phyloP scores from a whole-genome alignment of 2,797 vertebrate species.

The Neomorphus geoffroyi region DNA sequence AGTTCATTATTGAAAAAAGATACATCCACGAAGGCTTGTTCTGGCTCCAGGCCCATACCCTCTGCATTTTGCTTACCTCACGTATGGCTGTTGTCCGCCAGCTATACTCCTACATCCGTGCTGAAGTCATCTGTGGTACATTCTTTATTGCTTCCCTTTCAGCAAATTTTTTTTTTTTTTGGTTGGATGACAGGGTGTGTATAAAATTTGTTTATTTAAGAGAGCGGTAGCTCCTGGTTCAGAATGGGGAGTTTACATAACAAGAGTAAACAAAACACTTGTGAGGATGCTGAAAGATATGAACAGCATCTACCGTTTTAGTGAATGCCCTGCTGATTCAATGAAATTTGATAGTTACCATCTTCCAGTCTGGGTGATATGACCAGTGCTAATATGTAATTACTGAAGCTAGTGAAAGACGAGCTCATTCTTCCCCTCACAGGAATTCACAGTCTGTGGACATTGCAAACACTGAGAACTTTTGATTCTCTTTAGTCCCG shows the following conservation, averaged over 20 bases:
- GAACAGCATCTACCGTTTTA: not conserved
- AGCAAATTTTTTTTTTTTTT: not conserved
- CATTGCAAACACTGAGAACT: not conserved
- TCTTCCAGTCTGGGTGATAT: not conserved
- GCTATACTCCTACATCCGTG: not conserved
- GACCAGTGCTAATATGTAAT: not conserved
- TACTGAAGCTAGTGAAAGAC: not conserved
- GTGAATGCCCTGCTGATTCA: not conserved
- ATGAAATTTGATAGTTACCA: not conserved
- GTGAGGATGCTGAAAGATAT: not conserved
- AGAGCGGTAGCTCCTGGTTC: not conserved
- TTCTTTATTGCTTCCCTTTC: not conserved
- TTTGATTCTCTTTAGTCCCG: not conserved
- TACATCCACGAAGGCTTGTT: conserved; percentile 32
- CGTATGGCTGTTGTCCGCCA: not conserved
- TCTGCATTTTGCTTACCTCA: conserved; percentile 31
- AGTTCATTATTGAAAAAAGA: conserved; percentile 63
- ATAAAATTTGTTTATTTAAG: not conserved
- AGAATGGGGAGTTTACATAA: not conserved
- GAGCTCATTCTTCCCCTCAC: not conserved
- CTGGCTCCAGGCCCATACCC: conserved; percentile 34
- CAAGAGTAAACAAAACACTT: conserved; percentile 45
- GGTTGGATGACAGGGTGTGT: not conserved
- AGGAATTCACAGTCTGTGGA: not conserved
- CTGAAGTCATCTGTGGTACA: conserved; percentile 9